Conservation (phyloP, 2,888 invertebrate genomes). For the Scaptomyza tumidula region DNA sequence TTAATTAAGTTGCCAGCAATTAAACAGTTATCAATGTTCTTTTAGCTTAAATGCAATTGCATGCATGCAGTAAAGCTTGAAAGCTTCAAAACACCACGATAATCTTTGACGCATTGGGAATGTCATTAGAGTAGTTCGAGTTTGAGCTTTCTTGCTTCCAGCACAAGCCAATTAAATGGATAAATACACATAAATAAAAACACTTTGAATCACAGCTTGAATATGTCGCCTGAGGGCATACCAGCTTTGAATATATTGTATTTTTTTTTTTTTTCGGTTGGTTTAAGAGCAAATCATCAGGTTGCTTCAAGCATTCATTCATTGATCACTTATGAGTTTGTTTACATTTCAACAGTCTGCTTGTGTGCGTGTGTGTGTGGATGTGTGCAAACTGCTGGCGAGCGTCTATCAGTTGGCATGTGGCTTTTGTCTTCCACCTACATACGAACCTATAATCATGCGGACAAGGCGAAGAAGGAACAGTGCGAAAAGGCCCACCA, state of each 20-base stretch:
- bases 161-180: conserved; percentile 43
- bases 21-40: conserved; percentile 23
- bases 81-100: conserved; percentile 13
- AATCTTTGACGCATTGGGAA: conserved; percentile 14
- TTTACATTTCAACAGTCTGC: conserved; percentile 44
- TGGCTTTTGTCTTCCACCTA: conserved; percentile 46
- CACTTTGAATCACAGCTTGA: conserved; percentile 51
- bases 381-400: conserved; percentile 25
- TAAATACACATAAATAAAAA: conserved; percentile 44
- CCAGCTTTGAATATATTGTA: background rate
- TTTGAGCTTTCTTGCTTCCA: conserved; percentile 13
- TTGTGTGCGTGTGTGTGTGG: background rate
- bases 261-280: background rate
- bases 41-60: background rate
- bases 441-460: conserved; percentile 1
- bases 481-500: conserved; percentile 10
- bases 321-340: conserved; percentile 51
- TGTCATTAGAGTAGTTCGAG: background rate
- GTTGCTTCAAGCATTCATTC: conserved; percentile 23
- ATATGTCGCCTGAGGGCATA: conserved; percentile 23
- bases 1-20: conserved; percentile 1
- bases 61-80: conserved; percentile 1
- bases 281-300: conserved; percentile 37
- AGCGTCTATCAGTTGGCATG: conserved; percentile 49
- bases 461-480: conserved; percentile 14